These are phyloP conservation scores for Heliconius congener DNA, from an alignment of 1,140 invertebrate genomes.

Conservation along the genomic window DNA sequence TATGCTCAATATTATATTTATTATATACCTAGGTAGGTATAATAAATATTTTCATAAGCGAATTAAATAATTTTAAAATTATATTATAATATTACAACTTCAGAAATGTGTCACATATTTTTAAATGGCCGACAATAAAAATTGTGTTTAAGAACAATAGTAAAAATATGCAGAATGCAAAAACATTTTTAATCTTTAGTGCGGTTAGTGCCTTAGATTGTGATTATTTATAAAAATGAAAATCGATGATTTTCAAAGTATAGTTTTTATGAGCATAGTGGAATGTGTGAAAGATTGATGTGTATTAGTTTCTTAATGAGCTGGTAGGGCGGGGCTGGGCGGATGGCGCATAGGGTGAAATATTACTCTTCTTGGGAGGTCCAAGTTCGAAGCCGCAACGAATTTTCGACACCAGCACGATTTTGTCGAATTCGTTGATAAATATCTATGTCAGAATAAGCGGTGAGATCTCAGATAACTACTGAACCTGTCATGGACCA, in stretches of 20 bases:
- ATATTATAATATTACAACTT: too few relatives aligned
- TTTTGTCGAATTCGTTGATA: conserved; percentile 76
- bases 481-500: conserved; percentile 39
- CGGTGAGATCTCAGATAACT: conserved; percentile 62
- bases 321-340: conserved; percentile 64
- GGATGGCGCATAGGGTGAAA: conserved; percentile 67
- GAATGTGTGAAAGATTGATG: conserved; percentile 73
- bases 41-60: too few relatives aligned
- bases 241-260: conserved; percentile 26
- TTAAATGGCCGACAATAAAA: too few relatives aligned
- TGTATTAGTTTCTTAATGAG: conserved; percentile 74
- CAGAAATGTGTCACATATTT: too few relatives aligned
- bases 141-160: not conserved
- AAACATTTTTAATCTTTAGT: not conserved
- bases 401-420: conserved; percentile 77
- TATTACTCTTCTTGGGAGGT: conserved; percentile 76
- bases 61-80: too few relatives aligned
- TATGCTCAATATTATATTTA: too few relatives aligned
- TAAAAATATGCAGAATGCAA: not conserved
- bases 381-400: conserved; percentile 57
- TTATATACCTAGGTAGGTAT: too few relatives aligned
- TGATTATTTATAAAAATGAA: conserved; percentile 13
- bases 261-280: conserved; percentile 40
- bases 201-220: not conserved
- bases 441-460: conserved; percentile 60